Conservation (phyloP, 2,888 invertebrate species). For the Dryobotodes eremita region DNA sequence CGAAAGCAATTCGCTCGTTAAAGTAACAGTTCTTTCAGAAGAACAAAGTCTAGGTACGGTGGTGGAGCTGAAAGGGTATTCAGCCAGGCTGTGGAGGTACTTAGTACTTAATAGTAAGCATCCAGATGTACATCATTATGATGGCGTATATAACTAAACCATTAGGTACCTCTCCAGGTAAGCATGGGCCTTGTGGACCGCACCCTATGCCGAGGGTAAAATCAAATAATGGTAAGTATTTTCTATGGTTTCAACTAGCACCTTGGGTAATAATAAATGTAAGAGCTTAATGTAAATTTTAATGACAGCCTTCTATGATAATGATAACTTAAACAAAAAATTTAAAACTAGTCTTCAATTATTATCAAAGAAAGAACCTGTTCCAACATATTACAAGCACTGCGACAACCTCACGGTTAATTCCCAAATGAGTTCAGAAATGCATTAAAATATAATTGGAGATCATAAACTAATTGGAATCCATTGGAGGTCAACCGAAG, state of each 20-base stretch:
- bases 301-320: constrained; percentile 5
- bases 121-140: neutral
- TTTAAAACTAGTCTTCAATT: constrained; percentile 15
- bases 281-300: no score
- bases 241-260: neutral
- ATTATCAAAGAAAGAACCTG: constrained; percentile 10
- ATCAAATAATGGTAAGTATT: neutral
- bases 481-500: constrained; percentile 43
- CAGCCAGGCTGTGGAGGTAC: neutral
- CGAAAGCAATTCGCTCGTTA: neutral
- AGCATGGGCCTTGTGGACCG: neutral
- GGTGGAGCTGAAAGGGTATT: neutral
- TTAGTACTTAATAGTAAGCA: neutral
- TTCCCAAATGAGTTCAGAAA: constrained; percentile 31
- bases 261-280: neutral
- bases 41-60: neutral
- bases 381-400: neutral
- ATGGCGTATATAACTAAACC: neutral
- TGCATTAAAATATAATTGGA: constrained; percentile 47
- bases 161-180: no score
- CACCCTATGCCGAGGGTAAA: neutral
- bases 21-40: neutral
- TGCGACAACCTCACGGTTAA: constrained; percentile 19
- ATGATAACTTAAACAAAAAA: neutral
- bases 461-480: constrained; percentile 41